A percentile compares a stretch with the other conserved stretches of the same genome.
phyloP scores from a whole-genome alignment of 2,113 vertebrate species.

The Isurus oxyrinchus region DNA sequence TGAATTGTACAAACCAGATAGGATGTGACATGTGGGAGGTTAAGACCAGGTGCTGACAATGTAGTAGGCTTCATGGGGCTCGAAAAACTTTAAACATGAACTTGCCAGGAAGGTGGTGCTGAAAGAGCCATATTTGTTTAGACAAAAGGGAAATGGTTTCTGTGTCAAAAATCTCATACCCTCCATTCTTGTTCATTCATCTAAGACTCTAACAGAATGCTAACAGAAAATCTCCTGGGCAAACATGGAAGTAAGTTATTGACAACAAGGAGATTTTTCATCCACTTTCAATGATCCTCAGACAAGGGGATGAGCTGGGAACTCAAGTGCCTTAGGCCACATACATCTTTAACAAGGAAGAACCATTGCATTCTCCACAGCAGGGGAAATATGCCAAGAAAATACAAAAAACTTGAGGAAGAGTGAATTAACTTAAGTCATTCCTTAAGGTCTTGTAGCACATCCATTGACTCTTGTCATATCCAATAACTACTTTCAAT shows the following conservation, averaged over 20 bases:
- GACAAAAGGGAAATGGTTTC: background rate
- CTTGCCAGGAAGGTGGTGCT: background rate
- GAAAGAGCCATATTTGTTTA: constrained; percentile 23
- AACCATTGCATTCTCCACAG: constrained; percentile 35
- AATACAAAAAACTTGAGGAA: background rate
- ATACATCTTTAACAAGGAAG: constrained; percentile 36
- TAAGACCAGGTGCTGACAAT: constrained; percentile 3
- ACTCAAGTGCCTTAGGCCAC: constrained; percentile 35
- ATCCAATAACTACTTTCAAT: background rate
- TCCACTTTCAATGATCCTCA: background rate
- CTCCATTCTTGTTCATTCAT: background rate
- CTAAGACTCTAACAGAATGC: background rate
- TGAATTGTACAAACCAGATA: constrained; percentile 32
- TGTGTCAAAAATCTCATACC: background rate
- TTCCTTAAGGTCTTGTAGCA: background rate
- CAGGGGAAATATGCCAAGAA: constrained; percentile 38
- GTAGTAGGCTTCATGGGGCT: background rate
- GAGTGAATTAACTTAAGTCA: background rate
- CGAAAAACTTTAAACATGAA: constrained; percentile 12
- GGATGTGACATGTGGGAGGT: constrained; percentile 3
- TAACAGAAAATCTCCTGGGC: background rate
- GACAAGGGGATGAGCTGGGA: background rate
- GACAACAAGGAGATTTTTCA: constrained; percentile 28
- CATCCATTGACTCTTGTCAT: background rate
- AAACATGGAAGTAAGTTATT: background rate